Evolutionary conservation across 1,140 invertebrate genomes (phyloP).

Genomic region (Philopotamus ludificatus): DNA sequence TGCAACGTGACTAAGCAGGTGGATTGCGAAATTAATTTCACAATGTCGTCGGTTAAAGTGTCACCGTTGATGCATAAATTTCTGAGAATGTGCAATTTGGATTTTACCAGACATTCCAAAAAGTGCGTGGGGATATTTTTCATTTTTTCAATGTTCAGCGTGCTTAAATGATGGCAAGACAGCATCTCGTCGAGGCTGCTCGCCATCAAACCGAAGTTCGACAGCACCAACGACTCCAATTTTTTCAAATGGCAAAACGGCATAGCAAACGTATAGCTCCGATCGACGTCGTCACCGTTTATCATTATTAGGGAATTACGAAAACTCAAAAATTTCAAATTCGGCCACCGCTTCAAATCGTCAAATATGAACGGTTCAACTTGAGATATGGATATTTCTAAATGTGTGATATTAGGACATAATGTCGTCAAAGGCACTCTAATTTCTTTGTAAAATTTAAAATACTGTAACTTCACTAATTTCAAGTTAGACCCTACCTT

Average conservation of each 20-base stretch:
- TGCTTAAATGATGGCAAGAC: conserved; percentile 51
- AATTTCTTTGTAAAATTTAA: conserved; percentile 56
- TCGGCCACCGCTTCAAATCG: conserved; percentile 53
- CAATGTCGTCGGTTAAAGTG: conserved; percentile 55
- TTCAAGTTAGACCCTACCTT: conserved; percentile 54
- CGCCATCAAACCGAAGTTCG: conserved; percentile 54
- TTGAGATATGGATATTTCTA: conserved; percentile 58
- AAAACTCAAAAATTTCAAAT: conserved; percentile 55
- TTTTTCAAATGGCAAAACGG: conserved; percentile 53
- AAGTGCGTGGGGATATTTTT: conserved; percentile 56
- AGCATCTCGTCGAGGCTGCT: conserved; percentile 54
- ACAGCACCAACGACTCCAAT: conserved; percentile 52
- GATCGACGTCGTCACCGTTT: conserved; percentile 48
- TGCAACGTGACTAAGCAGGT: conserved; percentile 50
- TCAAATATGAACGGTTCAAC: conserved; percentile 56
- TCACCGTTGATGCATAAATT: conserved; percentile 55
- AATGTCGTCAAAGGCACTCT: conserved; percentile 53
- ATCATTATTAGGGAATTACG: conserved; percentile 52
- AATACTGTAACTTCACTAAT: conserved; percentile 57
- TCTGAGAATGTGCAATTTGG: conserved; percentile 49
- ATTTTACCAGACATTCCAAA: conserved; percentile 50
- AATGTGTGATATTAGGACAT: conserved; percentile 55
- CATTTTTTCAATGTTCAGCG: conserved; percentile 58
- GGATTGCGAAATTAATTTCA: conserved; percentile 53
- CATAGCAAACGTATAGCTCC: conserved; percentile 53